Evolutionary conservation across 2,888 invertebrate species (phyloP).

Genomic region (Chymomyza fuscimana): DNA sequence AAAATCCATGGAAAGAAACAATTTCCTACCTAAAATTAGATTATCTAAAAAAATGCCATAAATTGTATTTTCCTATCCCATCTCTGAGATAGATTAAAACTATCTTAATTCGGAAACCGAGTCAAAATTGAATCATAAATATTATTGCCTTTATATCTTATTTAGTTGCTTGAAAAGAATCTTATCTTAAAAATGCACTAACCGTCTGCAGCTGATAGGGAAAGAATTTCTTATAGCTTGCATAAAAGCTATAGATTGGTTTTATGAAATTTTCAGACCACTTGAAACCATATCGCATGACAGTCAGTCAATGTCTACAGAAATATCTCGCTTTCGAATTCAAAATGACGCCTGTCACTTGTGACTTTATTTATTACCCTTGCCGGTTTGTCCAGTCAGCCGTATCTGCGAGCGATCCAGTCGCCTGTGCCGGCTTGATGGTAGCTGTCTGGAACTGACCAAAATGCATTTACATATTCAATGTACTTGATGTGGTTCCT

Average conservation of each 20-base stretch:
- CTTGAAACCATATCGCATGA: conserved; percentile 34
- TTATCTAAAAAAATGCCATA: too few relatives aligned
- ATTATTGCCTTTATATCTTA: background rate
- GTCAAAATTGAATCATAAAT: too few relatives aligned
- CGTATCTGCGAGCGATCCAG: conserved; percentile 19
- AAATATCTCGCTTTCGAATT: conserved; percentile 35
- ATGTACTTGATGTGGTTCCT: conserved; percentile 34
- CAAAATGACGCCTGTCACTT: conserved; percentile 64
- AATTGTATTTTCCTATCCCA: too few relatives aligned
- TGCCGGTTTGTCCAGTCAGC: conserved; percentile 21
- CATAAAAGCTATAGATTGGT: background rate
- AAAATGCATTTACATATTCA: conserved; percentile 58
- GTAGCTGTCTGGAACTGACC: conserved; percentile 18
- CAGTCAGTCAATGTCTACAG: conserved; percentile 39
- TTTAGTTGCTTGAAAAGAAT: background rate
- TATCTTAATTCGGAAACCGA: too few relatives aligned
- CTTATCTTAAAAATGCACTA: background rate
- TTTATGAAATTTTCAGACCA: background rate
- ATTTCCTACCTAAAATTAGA: too few relatives aligned
- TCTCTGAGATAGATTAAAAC: too few relatives aligned
- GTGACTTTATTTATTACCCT: conserved; percentile 56
- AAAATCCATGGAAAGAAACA: too few relatives aligned
- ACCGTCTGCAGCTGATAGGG: background rate
- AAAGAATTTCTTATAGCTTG: background rate
- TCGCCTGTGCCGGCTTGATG: conserved; percentile 17